Conservation (phyloP, 2,797 vertebrate species). For the Lemur catta region DNA sequence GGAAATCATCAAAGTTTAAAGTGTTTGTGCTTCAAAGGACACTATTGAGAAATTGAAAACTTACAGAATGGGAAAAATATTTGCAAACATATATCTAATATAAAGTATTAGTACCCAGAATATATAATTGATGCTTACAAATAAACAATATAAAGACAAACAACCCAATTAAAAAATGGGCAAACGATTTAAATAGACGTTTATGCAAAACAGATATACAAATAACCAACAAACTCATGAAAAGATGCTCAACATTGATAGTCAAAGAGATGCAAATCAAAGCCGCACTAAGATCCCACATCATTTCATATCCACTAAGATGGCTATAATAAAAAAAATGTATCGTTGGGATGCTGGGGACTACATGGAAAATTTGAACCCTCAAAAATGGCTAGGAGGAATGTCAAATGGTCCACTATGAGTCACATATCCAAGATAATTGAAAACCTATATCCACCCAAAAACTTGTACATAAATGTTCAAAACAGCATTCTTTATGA, state of each 20-base stretch:
- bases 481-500: not conserved
- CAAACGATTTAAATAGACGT: not conserved
- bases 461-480: not conserved
- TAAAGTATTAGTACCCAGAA: not conserved
- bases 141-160: constrained; percentile 26
- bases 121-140: not conserved
- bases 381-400: not conserved
- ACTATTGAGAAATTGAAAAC: not conserved
- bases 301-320: not conserved
- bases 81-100: constrained; percentile 5
- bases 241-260: not conserved
- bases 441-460: constrained; percentile 30
- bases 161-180: not conserved
- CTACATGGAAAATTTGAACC: not conserved
- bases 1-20: not conserved
- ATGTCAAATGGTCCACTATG: not conserved
- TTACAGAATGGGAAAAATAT: not conserved
- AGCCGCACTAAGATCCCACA: not conserved
- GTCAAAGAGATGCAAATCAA: not conserved
- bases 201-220: not conserved
- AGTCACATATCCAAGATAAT: not conserved
- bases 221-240: not conserved
- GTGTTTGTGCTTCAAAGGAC: not conserved
- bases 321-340: not conserved
- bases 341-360: not conserved